Evolutionary conservation across 2,888 invertebrate genomes (phyloP).

Genomic region (Syrphus vitripennis): DNA sequence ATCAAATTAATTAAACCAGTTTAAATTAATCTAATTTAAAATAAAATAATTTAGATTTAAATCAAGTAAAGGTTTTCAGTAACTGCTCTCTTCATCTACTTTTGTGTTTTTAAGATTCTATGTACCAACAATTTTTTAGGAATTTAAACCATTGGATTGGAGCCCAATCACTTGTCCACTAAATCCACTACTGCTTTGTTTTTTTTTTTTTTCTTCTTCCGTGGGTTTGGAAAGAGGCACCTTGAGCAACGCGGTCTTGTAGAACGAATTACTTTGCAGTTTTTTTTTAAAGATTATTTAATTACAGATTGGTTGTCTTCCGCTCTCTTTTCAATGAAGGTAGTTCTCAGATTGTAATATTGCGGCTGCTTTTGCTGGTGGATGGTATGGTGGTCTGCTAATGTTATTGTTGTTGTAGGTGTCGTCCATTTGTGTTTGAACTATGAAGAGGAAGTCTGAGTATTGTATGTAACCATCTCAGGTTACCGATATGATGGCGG

Average conservation of each 20-base stretch:
- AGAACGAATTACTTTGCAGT: constrained; percentile 51
- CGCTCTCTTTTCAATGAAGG: constrained; percentile 20
- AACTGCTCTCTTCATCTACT: no score
- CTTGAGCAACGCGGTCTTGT: constrained; percentile 39
- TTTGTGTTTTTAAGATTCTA: no score
- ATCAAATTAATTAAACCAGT: no score
- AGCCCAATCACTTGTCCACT: neutral
- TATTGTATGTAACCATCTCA: constrained; percentile 18
- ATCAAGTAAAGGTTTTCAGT: no score
- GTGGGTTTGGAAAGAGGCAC: constrained; percentile 1
- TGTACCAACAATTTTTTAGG: no score
- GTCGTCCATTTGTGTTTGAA: constrained; percentile 47
- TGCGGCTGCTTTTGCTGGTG: neutral
- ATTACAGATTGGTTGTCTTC: constrained; percentile 53
- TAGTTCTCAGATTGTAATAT: neutral
- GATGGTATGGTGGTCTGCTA: neutral
- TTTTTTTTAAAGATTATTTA: constrained; percentile 39
- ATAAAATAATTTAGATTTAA: no score
- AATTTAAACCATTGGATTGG: no score
- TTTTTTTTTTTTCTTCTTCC: neutral
- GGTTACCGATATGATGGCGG: neutral
- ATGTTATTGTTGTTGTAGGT: neutral
- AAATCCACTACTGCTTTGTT: neutral
- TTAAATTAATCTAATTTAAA: no score
- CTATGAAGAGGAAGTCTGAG: constrained; percentile 43